Percentiles rank a stretch among this genome's conserved stretches.
Evolutionary conservation across 2,888 invertebrate species (phyloP).

Genomic region (Holacanthella duospinosa): DNA sequence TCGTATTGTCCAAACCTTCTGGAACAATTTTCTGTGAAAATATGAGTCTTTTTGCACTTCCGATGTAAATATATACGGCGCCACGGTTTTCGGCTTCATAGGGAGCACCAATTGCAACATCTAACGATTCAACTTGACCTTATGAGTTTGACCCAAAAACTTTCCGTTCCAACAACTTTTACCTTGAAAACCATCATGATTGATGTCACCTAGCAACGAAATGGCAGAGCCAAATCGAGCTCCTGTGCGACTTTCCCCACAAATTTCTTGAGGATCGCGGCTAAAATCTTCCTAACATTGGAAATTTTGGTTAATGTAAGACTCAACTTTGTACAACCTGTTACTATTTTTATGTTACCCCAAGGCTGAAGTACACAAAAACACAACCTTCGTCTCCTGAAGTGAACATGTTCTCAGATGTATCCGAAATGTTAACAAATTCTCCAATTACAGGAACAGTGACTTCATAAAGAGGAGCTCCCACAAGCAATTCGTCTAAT

Average conservation of each 20-base stretch:
- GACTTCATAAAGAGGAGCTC: constrained; percentile 47
- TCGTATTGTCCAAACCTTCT: constrained; percentile 40
- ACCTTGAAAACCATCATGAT: constrained; percentile 54
- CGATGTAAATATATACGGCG: constrained; percentile 54
- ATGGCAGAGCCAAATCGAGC: constrained; percentile 55
- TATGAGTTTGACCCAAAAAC: not conserved
- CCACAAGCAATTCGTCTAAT: constrained; percentile 53
- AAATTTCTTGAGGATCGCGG: constrained; percentile 13
- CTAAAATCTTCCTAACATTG: constrained; percentile 1
- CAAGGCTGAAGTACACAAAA: constrained; percentile 6
- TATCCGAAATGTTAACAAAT: not conserved
- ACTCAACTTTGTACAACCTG: not conserved
- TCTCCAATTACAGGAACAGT: not conserved
- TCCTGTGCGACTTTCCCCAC: constrained; percentile 38
- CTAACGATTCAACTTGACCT: constrained; percentile 37
- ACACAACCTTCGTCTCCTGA: constrained; percentile 15
- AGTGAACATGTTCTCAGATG: not conserved
- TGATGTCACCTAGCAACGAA: constrained; percentile 53
- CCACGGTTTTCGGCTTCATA: constrained; percentile 52
- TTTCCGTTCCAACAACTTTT: constrained; percentile 18
- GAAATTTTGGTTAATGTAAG: not conserved
- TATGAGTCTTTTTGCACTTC: constrained; percentile 45
- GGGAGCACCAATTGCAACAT: constrained; percentile 55
- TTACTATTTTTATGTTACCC: not conserved
- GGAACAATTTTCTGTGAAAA: constrained; percentile 47